Evolutionary conservation across 2,797 vertebrate genomes (phyloP), one percentile per base, ranked within the genome.

Genomic region (Ibycter americanus): DNA sequence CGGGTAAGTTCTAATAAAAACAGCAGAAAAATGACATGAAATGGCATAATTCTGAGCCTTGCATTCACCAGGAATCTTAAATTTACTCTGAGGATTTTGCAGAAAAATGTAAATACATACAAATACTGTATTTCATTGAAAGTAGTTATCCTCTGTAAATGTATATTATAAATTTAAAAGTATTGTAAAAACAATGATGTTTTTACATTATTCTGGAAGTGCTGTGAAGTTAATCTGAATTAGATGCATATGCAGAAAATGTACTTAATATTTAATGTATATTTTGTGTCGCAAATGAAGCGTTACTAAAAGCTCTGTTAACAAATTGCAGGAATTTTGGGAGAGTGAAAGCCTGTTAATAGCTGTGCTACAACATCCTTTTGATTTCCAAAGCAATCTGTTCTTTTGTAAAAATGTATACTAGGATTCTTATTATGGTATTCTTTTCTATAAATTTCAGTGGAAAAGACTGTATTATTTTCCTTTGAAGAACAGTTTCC

Each of bases 1-100:
- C 76, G 95, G 96, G 98, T 98, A 98, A 98, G 97, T 98, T 96
- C 61, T 84, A 93, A 94, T 85, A 87, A 96, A 96, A 88, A 32
- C 8, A 74, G 68, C 66, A 96, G 83, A 89, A 81, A 73, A 90
- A 89, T 55, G 16, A n/a, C 29, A 67, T 15, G 47, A 91, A 63
- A 27, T 94, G 74, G 58, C 87, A 36, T 83, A 79, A 89, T 95
- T 97, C 31, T 55, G 46, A 95, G 66, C 83, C 58, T 92, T 96
- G 94, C 27, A 54, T 89, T 95, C 93, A 89, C 58, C 36, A 84
- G 76, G 91, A 92, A 81, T 96, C 70, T 87, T 84, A 94, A 84
- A 80, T 68, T 95, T 76, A 56, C 87, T 71, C 38, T 90, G 82
- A 94, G 52, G 54, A 87, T 97, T 97, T 93, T 95, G 65, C 81